Conservation (phyloP, 2,888 invertebrate species). For the Ferrisia virgata region DNA sequence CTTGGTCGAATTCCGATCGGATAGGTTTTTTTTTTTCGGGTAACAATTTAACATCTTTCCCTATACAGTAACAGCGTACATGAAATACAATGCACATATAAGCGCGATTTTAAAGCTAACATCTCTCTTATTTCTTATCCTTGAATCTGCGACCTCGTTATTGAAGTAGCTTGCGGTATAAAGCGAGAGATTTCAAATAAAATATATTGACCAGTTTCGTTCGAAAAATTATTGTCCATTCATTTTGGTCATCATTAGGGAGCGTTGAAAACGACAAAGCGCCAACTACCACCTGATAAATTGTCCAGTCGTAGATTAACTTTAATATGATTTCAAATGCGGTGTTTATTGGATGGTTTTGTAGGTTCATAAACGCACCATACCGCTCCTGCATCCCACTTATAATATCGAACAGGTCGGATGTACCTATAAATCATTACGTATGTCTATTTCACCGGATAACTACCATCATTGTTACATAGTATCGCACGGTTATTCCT, state of each 20-base stretch:
- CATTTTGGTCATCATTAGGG: not conserved
- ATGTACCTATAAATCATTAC: not conserved
- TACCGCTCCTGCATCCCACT: not conserved
- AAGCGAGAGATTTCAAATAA: not conserved
- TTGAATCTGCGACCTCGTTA: not conserved
- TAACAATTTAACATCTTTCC: constrained; percentile 41
- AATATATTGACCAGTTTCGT: not conserved
- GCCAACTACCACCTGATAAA: not conserved
- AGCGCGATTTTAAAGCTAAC: not conserved
- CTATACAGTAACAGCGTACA: no score
- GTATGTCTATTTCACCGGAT: not conserved
- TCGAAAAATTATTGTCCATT: not conserved
- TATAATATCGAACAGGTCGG: not conserved
- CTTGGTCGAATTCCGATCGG: constrained; percentile 39
- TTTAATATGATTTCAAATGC: not conserved
- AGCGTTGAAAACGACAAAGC: not conserved
- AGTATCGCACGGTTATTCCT: not conserved
- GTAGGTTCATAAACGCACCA: not conserved
- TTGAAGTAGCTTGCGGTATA: not conserved
- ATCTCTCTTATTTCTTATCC: not conserved
- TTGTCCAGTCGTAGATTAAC: not conserved
- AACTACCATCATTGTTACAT: not conserved
- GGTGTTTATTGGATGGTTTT: not conserved
- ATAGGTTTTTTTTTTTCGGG: constrained; percentile 35
- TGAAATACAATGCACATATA: not conserved